Conservation (phyloP, 2,797 vertebrate species). For the Poeciliopsis infans region DNA sequence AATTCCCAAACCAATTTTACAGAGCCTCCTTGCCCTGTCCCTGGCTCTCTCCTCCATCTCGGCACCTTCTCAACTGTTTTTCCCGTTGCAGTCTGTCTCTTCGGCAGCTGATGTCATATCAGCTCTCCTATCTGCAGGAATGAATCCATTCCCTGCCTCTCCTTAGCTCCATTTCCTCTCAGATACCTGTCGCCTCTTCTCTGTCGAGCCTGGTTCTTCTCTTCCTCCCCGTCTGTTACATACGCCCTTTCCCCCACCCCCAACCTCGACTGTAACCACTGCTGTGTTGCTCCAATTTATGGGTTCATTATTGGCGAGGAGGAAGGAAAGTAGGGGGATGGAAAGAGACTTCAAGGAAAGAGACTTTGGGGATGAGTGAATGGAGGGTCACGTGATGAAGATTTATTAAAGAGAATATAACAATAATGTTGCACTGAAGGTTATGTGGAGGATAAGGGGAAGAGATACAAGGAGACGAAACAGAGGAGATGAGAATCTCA, state of each 20-base stretch:
- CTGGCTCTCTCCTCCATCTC: constrained; percentile 41
- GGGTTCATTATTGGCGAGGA: constrained; percentile 81
- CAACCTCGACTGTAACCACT: constrained; percentile 79
- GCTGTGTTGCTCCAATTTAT: constrained; percentile 84
- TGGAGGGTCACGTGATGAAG: constrained; percentile 45
- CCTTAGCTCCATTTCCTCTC: constrained; percentile 19
- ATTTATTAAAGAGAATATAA: constrained; percentile 63
- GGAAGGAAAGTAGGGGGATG: constrained; percentile 47
- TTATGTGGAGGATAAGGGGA: constrained; percentile 34
- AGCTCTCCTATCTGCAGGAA: constrained; percentile 69
- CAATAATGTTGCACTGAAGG: constrained; percentile 49
- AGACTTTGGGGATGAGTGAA: constrained; percentile 57
- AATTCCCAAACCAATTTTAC: constrained; percentile 80
- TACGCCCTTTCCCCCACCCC: constrained; percentile 69
- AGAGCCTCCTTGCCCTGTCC: constrained; percentile 41
- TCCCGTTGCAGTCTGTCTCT: constrained; percentile 58
- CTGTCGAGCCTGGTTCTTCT: constrained; percentile 34
- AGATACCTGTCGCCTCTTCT: constrained; percentile 33
- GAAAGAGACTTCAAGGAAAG: constrained; percentile 48
- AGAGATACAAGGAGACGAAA: constrained; percentile 24
- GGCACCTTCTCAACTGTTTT: constrained; percentile 40
- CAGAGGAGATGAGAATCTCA: constrained; percentile 16
- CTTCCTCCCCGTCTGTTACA: constrained; percentile 20
- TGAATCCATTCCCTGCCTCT: constrained; percentile 49
- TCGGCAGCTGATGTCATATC: constrained; percentile 69